phyloP scores from a whole-genome alignment of 2,797 vertebrate genomes.

The Thalassophryne amazonica region DNA sequence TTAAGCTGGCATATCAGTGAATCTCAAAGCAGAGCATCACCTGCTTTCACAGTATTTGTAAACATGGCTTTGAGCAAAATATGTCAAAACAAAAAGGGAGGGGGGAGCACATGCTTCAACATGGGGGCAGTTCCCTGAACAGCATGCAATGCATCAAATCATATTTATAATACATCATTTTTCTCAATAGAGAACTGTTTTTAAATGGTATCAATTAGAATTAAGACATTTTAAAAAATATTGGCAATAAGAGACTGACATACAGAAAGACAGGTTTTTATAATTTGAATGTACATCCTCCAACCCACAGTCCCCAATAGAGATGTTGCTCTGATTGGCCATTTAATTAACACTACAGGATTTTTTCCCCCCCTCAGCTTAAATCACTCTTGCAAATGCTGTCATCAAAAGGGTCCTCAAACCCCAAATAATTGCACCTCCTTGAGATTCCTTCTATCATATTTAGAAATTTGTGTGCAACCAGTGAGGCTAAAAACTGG shows the following conservation, averaged over 20 bases:
- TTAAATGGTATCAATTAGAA: constrained; percentile 44
- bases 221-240: constrained; percentile 71
- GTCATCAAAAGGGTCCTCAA: not conserved
- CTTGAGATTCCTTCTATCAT: not conserved
- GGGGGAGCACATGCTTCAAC: constrained; percentile 65
- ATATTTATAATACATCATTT: constrained; percentile 72
- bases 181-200: constrained; percentile 33
- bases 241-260: constrained; percentile 60
- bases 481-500: not conserved
- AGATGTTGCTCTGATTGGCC: constrained; percentile 40
- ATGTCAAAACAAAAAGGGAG: constrained; percentile 48
- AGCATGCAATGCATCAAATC: constrained; percentile 75
- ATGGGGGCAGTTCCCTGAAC: constrained; percentile 62
- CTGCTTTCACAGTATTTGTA: constrained; percentile 80
- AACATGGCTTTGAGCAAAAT: constrained; percentile 81
- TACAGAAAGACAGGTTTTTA: constrained; percentile 54
- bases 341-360: constrained; percentile 63
- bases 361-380: constrained; percentile 29
- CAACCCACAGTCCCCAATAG: constrained; percentile 28
- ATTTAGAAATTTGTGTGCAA: constrained; percentile 20
- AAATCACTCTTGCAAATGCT: constrained; percentile 14
- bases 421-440: not conserved
- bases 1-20: constrained; percentile 77
- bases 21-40: constrained; percentile 65
- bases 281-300: constrained; percentile 37